These are phyloP conservation scores for Apis mellifera DNA, from an alignment of 1,140 invertebrate genomes.

Conservation along the genomic window DNA sequence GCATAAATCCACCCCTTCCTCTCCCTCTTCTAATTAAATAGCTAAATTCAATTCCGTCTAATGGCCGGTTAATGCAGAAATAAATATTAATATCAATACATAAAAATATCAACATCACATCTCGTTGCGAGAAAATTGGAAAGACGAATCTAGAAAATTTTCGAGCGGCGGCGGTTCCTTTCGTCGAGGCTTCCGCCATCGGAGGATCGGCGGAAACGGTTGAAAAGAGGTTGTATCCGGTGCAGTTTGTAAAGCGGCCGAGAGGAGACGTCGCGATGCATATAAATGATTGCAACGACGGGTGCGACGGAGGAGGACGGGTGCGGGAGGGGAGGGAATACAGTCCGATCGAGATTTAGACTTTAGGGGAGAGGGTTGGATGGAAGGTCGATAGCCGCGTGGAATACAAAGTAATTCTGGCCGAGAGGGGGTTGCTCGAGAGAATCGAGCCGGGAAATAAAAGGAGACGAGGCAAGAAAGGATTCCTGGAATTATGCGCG, in stretches of 20 bases:
- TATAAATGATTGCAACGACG: constrained; percentile 62
- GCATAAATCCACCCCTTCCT: no score
- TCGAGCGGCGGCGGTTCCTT: constrained; percentile 32
- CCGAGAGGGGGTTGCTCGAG: no score
- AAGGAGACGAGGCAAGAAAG: not conserved
- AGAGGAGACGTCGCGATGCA: constrained; percentile 55
- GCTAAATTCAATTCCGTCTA: no score
- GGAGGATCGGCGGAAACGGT: constrained; percentile 43
- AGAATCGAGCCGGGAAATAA: constrained; percentile 9
- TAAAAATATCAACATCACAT: no score
- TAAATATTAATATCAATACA: no score
- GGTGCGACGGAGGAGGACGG: not conserved
- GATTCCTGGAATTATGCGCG: constrained; percentile 12
- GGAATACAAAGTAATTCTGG: constrained; percentile 45
- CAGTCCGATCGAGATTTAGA: constrained; percentile 62
- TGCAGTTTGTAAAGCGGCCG: constrained; percentile 59
- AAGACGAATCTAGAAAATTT: no score
- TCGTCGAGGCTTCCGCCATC: constrained; percentile 13
- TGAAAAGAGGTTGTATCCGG: constrained; percentile 60
- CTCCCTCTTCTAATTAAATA: no score
- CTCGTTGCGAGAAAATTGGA: no score
- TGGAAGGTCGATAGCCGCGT: constrained; percentile 50
- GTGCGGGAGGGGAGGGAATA: not conserved
- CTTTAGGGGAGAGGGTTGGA: constrained; percentile 34
- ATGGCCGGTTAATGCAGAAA: no score